Evolutionary conservation across 2,797 vertebrate genomes (phyloP).

Genomic region (Gymnoscopelus braueri): DNA sequence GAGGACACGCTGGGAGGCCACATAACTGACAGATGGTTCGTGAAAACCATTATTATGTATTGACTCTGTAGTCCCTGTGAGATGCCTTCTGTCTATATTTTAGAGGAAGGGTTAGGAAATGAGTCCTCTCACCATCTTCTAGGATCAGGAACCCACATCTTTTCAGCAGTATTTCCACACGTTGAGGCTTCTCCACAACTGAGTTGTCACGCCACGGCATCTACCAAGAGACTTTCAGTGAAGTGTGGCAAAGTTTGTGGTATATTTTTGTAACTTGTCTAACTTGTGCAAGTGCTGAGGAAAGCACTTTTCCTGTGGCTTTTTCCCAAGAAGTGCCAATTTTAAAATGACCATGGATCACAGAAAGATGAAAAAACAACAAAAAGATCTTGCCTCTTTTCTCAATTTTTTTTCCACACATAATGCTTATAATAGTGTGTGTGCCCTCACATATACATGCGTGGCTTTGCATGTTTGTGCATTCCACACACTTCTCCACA

Average conservation of each 20-base stretch:
- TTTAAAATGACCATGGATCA: constrained; percentile 29
- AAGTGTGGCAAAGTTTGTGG: constrained; percentile 44
- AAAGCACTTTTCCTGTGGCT: constrained; percentile 31
- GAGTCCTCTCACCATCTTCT: constrained; percentile 5
- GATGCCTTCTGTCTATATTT: constrained; percentile 33
- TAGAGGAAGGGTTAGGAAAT: constrained; percentile 20
- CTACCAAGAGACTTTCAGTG: constrained; percentile 17
- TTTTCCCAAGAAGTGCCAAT: constrained; percentile 5
- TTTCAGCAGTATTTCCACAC: too few relatives aligned
- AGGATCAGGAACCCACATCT: too few relatives aligned
- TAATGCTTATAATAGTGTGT: background rate
- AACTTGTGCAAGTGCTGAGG: constrained; percentile 32
- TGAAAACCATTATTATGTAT: constrained; percentile 25
- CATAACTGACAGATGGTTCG: constrained; percentile 37
- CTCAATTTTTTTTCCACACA: constrained; percentile 10
- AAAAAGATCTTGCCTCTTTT: background rate
- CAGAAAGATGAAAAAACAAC: background rate
- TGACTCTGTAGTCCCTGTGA: constrained; percentile 15
- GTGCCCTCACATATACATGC: constrained; percentile 5
- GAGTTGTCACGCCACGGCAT: constrained; percentile 11
- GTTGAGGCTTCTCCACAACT: background rate
- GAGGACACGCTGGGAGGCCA: constrained; percentile 19
- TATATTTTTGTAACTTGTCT: constrained; percentile 11
- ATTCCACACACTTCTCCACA: constrained; percentile 17
- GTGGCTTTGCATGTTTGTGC: too few relatives aligned